These are phyloP conservation scores for Leptodactylus fuscus DNA, from an alignment of 2,113 vertebrate genomes.

Conservation along the genomic window DNA sequence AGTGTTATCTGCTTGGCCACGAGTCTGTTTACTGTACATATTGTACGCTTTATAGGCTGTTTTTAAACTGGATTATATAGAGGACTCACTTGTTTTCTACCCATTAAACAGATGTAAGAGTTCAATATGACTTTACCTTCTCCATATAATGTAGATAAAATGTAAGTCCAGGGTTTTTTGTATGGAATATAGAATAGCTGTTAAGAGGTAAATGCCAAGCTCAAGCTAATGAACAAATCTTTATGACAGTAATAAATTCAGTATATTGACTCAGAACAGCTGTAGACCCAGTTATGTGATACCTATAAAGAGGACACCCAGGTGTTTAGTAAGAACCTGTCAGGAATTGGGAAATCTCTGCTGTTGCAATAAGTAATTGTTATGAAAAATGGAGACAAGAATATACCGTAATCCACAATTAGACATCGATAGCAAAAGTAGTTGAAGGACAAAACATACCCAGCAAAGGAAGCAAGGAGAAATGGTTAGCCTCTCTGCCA, in stretches of 20 bases:
- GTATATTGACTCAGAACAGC: slow-evolving; percentile 6
- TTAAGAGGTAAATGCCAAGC: not conserved
- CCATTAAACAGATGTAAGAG: not conserved
- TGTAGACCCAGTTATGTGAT: not conserved
- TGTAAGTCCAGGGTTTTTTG: not conserved
- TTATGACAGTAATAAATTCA: slow-evolving; percentile 15
- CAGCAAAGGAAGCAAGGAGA: not conserved
- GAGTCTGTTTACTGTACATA: slow-evolving; percentile 50
- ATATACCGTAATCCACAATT: not conserved
- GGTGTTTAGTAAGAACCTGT: not conserved
- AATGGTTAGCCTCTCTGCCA: too few species aligned
- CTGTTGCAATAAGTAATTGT: not conserved
- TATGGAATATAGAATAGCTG: not conserved
- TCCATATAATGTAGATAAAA: not conserved
- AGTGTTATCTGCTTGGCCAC: slow-evolving; percentile 35
- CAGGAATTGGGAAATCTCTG: slow-evolving; percentile 4
- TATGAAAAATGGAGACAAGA: not conserved
- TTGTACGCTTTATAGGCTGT: slow-evolving; percentile 50
- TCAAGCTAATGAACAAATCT: not conserved
- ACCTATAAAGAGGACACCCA: not conserved
- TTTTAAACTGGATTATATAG: slow-evolving; percentile 38
- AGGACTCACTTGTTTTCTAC: not conserved
- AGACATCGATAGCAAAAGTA: not conserved
- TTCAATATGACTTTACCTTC: not conserved
- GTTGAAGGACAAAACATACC: not conserved